Base-by-base conservation (phyloP, 1,140 invertebrate genomes). In the Listronotus oregonensis region DNA sequence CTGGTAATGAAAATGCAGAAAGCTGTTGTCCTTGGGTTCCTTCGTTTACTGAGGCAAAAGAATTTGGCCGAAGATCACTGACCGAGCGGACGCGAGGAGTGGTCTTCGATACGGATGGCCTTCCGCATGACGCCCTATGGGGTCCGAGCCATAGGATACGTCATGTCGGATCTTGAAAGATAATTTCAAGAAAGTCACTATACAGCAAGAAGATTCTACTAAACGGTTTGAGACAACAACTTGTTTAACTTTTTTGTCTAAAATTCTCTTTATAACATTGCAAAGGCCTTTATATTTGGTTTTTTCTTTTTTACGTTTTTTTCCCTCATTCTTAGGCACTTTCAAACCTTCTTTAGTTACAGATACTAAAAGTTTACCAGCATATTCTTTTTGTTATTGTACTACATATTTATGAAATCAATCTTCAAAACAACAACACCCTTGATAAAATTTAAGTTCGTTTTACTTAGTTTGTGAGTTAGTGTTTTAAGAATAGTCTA, bases 181-280 rank as follows among this genome's bases (percentile, higher is more conserved):
- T n/a, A n/a, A n/a, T n/a, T n/a, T n/a, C n/a, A n/a, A n/a, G n/a
- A 93, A 95, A 12, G 97, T 99, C 15, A 99, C 97, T 75, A 99
- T 99, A 80, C 97, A 98, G 82, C 96, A 99, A 0, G 97, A 97
- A 1, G 96, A 98, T 66, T 95, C 92, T 0, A 98, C 96, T 59
- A 99, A 81, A 73, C 90, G 85, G 81, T 98, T 98, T 2, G 93
- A 96, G 0, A 99, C 92, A 0, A 94, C 90, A 11, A 97, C 95
- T 81, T 98, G 98, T 79, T 99, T 96, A 10, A 99, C 95, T 82
- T 97, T 97, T 82, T 92, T 97, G 81, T 98, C 97, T 27, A 99
- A 82, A 71, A 99, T 98, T 68, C 95, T 96, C 81, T 98, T 99
- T 89, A 99, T 97, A 50, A 96, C 89, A 79, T 98, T 99, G 87